phyloP scores from a whole-genome alignment of 2,797 vertebrate species.

The Carcharodon carcharias region DNA sequence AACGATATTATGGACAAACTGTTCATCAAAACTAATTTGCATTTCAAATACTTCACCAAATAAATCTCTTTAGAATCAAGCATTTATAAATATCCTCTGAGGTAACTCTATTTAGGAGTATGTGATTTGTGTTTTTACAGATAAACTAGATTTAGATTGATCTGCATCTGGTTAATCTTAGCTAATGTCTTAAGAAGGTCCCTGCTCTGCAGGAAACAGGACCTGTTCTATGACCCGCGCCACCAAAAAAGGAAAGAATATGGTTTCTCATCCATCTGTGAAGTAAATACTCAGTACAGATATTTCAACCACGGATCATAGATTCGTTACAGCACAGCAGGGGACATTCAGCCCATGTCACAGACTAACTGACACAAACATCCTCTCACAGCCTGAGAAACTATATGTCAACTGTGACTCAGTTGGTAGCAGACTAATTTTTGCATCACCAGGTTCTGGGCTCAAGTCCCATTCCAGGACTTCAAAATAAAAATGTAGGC shows the following conservation, averaged over 20 bases:
- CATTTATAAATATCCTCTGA: neutral
- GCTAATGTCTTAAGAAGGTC: neutral
- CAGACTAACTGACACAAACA: neutral
- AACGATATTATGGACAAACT: neutral
- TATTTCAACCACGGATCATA: neutral
- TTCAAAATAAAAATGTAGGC: neutral
- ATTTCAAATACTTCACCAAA: neutral
- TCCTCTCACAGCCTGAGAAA: neutral
- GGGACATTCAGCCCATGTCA: neutral
- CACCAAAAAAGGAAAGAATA: neutral
- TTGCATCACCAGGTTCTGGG: neutral
- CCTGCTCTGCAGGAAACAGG: neutral
- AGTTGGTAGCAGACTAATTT: neutral
- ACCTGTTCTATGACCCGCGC: neutral
- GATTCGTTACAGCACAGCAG: neutral
- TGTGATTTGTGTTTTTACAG: neutral
- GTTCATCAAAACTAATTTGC: neutral
- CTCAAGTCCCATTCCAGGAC: neutral
- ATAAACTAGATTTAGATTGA: slow-evolving; percentile 28
- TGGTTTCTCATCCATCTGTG: neutral
- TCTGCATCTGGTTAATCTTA: neutral
- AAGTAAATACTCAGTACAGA: neutral
- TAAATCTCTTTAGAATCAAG: slow-evolving; percentile 5
- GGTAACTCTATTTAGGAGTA: neutral
- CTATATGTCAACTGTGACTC: neutral